Base-by-base conservation (phyloP, 2,113 vertebrate genomes). In the Pampusana beccarii region DNA sequence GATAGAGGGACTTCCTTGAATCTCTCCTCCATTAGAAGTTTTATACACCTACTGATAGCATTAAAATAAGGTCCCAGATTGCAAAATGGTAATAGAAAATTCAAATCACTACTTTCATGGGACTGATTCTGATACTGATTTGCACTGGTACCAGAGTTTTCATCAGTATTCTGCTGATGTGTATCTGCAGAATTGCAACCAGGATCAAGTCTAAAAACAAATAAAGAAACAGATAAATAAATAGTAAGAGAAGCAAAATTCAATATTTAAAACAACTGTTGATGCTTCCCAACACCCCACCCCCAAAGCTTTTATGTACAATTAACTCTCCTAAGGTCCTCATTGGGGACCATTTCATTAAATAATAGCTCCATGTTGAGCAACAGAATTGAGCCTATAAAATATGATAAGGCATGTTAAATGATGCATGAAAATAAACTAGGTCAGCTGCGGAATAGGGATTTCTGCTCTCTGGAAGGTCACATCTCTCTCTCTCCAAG, bases 391-490 rank as follows among this genome's bases (percentile, higher is more conserved):
- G 25, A 90, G 38, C 64, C 72, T 75, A 78, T 88, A 79, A 93
- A 92, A 86, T 69, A 78, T 80, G 93, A 74, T 16, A 88, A 77
- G 62, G 29, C 40, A 31, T 26, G 69, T 81, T 86, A 90, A 96
- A 92, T 86, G 71, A 84, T 64, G 75, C 7, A 1, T 81, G 75
- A 74, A 93, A 75, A 84, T 75, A 83, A 93, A 13, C 72, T 51
- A 65, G 86, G 72, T 57, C 13, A 4, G 38, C 9, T 77, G n/a
- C 40, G 64, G 67, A 95, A 67, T 3, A 74, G 65, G 29, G 65
- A 86, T 75, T 94, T 88, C 80, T 93, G 0, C 28, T 71, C 38
- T 67, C 69, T 86, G 44, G 51, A 85, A 84, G 80, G 85, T 84
- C 67, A 60, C 38, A 18, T 23, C 42, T 69, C 60, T 70, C 56